Base-by-base conservation (phyloP, 2,797 vertebrate species). In the Triplophysa bombifrons region DNA sequence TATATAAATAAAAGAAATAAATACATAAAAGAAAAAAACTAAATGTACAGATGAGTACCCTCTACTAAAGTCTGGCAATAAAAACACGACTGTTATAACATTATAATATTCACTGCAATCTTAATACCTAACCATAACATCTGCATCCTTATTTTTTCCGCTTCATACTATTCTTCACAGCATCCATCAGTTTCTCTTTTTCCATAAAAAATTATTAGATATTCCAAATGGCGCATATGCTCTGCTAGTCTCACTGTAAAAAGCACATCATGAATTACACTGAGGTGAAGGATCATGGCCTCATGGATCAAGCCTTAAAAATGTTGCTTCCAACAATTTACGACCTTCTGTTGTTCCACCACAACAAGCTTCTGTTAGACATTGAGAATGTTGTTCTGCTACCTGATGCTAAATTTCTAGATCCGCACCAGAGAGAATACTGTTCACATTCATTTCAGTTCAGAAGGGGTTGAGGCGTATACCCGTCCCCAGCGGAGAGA, bases 401-500 rank as follows among this genome's bases (percentile, higher is more conserved):
- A 25, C 38, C 50, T 75, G 22, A 71, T 2, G 34, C 66, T 69
- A 34, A 13, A 13, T 22, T 41, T 25, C 16, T 50, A 53, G 55
- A 77, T 46, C 64, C 55, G 27, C 56, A 60, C 63, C 38, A 51
- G 13, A 51, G 46, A 27, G 12, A 68, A 80, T 68, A 80, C 81
- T 78, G 72, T 41, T 63, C n/a, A 46, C 46, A 68, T 55, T 70
- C 41, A 50, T 70, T 55, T 60, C 50, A 50, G 27, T 38, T 70
- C 85, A 99, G 90, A 99, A 99, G 13, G 98, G 98, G 88, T 97
- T 98, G 78, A 99, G 94, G 70, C 96, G 94, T 80, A 98, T 89
- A 85, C 98, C 98, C 17, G 98, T 99, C 80, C 98, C 98, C 84
- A 99, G 90, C 0, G 98, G 98, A 69, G 98, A 99, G 88, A 99